A percentile compares a stretch with the other conserved stretches of the same genome.
Conservation (phyloP, 2,888 invertebrate species). For the Tachina fera region DNA sequence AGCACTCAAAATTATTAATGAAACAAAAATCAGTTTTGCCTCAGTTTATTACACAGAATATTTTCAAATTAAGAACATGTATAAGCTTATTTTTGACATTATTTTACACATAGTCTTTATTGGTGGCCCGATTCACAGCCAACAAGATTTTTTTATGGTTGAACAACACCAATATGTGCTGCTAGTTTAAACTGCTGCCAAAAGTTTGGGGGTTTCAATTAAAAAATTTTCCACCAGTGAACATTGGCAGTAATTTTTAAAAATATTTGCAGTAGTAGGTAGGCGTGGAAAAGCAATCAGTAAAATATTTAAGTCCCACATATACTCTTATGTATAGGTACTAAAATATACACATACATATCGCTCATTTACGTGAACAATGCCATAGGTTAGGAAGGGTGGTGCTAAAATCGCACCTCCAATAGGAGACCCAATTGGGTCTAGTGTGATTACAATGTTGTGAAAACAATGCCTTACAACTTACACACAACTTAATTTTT, state of each 20-base stretch:
- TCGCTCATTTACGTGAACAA: too few species aligned
- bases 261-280: not conserved
- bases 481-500: too few species aligned
- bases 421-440: too few species aligned
- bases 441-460: too few species aligned
- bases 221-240: not conserved
- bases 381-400: too few species aligned
- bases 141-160: not conserved
- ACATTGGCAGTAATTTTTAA: not conserved
- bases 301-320: too few species aligned
- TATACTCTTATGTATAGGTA: too few species aligned
- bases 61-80: constrained; percentile 46
- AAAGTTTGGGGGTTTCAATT: constrained; percentile 10
- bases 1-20: constrained; percentile 2
- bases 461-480: too few species aligned
- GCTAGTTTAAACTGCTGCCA: not conserved
- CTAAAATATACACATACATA: too few species aligned
- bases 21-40: constrained; percentile 6
- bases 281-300: too few species aligned
- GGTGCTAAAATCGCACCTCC: too few species aligned
- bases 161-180: not conserved
- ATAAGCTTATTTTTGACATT: constrained; percentile 5
- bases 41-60: constrained; percentile 34
- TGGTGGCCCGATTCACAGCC: constrained; percentile 42
- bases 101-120: constrained; percentile 13